These are phyloP conservation scores for Tachysurus fulvidraco DNA, from an alignment of 2,113 vertebrate genomes.

Conservation along the genomic window DNA sequence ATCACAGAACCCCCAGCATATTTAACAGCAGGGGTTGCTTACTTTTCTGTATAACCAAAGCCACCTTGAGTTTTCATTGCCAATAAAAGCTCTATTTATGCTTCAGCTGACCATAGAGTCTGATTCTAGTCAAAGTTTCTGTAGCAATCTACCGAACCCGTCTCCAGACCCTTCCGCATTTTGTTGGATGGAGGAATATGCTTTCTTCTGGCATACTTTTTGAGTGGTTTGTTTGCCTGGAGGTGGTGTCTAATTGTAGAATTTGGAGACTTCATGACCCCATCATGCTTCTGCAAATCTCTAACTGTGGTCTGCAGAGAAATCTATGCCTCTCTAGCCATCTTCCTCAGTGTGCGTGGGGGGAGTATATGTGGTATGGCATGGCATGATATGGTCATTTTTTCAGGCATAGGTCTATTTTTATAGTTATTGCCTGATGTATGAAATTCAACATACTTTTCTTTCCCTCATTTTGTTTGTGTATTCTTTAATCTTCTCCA, in stretches of 20 bases:
- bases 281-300: not conserved
- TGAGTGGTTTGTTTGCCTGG: not conserved
- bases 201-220: conserved; percentile 4
- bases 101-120: not conserved
- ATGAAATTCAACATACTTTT: not conserved
- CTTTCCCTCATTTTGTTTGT: not conserved
- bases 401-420: not conserved
- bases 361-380: not conserved
- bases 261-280: not conserved
- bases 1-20: not conserved
- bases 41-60: not conserved
- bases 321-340: not conserved
- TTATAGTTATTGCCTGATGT: not conserved
- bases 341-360: not conserved
- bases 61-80: not conserved
- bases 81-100: not conserved
- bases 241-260: conserved; percentile 5
- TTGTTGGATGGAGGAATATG: not conserved
- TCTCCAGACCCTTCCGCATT: no score
- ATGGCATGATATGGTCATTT: not conserved
- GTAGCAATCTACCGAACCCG: not conserved
- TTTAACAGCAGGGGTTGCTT: not conserved
- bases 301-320: not conserved
- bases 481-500: not conserved
- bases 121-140: not conserved